Base-by-base conservation (phyloP, 37 sponge, comb jelly and placozoan genomes). In the Mnemiopsis leidyi region DNA sequence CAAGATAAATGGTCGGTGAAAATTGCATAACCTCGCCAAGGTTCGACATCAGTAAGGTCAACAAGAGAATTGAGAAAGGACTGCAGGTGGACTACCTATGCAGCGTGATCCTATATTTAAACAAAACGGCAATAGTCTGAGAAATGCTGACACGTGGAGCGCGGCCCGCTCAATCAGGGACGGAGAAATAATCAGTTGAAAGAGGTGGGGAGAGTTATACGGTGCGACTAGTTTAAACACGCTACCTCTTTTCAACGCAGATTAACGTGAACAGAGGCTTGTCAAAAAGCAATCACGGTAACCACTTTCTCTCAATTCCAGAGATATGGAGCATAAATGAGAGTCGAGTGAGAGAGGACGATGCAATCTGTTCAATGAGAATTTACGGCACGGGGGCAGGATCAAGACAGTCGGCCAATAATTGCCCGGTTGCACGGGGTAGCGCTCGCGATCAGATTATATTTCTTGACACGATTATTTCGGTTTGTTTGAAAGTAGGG, bases 391-490 rank as follows among this genome's bases (percentile, higher is more conserved):
- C n/a, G n/a, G n/a, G n/a, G n/a, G n/a, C n/a, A n/a, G 61, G 61
- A 13, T 5, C 61, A 48, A 13, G 61, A 48, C 61, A 18, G 61
- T 48, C 61, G 61, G 61, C 61, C 61, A 48, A 48, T 48, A 48
- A 48, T 48, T 48, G 61, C 61, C 61, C 61, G 61, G 61, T 48
- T 13, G 61, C 61, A 48, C 61, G 61, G 61, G 61, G 61, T 48
- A 48, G 61, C 61, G 9, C 5, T 48, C 61, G 21, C 32, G 79
- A 77, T 26, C 79, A 34, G 35, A 77, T 77, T 77, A 77, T 13
- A 77, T 77, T 77, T 77, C 36, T 77, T 77, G 79, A 77, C 79
- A 77, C 79, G 79, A 77, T 77, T 77, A 77, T 77, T 77, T 77
- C 79, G 79, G 79, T 16, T 77, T 33, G 32, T 77, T 32, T 77